Base-by-base conservation (phyloP, 1,140 invertebrate genomes). In the Aleiodes sp. region DNA sequence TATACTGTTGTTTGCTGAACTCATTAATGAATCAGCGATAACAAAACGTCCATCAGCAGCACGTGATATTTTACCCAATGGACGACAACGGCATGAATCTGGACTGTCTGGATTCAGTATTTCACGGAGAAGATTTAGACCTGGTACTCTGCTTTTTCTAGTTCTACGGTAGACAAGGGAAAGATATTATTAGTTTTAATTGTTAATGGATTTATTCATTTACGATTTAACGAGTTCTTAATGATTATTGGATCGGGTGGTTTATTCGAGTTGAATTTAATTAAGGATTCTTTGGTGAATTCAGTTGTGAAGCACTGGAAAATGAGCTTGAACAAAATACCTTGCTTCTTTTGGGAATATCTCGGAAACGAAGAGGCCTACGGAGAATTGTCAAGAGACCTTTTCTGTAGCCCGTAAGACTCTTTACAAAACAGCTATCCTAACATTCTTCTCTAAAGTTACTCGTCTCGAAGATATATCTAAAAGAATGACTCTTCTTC, bases 91-190 rank as follows among this genome's bases (percentile, higher is more conserved):
- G 31, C 83, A 87, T 41, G 87, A 87, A 70, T 82, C 85, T 69
- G 81, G 87, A 2, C 82, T 89, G 74, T 82, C 88, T 75, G 85
- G 88, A 86, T 81, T 88, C 43, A 88, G 80, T 66, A 88, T 87
- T 75, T 89, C 87, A 16, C 87, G 85, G 73, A 92, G 83, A 73
- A 91, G 88, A 83, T 88, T 93, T 90, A 95, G 87, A 94, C 94
- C 92, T 94, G 94, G 93, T 95, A 95, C 91, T 95, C 94, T 88
- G 93, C 93, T 91, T 93, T 94, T 91, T 92, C 93, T 92, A 93
- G 92, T 90, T 94, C 94, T 95, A 87, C 60, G 78, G 75, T 70
- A 81, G 63, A 84, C n/a, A 39, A 82, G 65, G 80, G 76, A 68
- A 70, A 62, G 37, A 65, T 31, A 75, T 71, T 76, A 65, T 56